A percentile compares a stretch with the other conserved stretches of the same genome.
These are phyloP conservation scores for Drosophila lacicola DNA, from an alignment of 2,888 invertebrate species.

Conservation along the genomic window DNA sequence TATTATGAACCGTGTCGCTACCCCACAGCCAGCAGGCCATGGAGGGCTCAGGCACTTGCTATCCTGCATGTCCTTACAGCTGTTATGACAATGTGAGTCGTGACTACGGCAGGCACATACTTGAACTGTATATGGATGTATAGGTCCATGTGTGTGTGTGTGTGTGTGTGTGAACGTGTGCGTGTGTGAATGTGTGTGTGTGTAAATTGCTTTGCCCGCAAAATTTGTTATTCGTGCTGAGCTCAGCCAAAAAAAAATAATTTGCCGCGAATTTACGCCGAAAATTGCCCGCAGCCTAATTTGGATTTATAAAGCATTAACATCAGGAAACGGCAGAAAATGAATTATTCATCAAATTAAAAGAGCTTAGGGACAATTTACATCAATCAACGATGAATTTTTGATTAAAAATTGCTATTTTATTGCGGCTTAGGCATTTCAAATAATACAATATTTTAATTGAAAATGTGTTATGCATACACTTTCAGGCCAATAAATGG, in stretches of 20 bases:
- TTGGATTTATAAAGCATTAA: constrained; percentile 47
- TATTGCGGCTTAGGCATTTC: neutral
- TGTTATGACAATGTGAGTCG: constrained; percentile 31
- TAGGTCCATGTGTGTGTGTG: neutral
- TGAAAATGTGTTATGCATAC: neutral
- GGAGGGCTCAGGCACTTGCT: neutral
- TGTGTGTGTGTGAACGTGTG: constrained; percentile 3
- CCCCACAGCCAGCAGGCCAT: constrained; percentile 2
- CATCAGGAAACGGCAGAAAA: constrained; percentile 28
- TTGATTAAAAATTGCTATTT: constrained; percentile 5
- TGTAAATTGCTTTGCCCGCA: constrained; percentile 32
- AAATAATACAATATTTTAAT: neutral
- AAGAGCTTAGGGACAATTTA: constrained; percentile 40
- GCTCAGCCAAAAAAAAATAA: constrained; percentile 30
- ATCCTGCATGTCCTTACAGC: constrained; percentile 24
- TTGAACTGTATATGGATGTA: constrained; percentile 34
- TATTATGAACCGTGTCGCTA: constrained; percentile 20
- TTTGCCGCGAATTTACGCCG: constrained; percentile 24
- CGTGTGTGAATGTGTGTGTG: constrained; percentile 3
- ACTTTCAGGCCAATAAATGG: neutral
- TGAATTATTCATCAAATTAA: constrained; percentile 39
- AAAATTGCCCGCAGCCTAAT: constrained; percentile 34
- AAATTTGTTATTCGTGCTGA: constrained; percentile 51
- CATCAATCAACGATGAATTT: constrained; percentile 23
- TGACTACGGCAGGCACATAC: constrained; percentile 46